These are phyloP conservation scores for Stegana nigrithorax DNA, from an alignment of 2,888 invertebrate genomes.

Conservation along the genomic window DNA sequence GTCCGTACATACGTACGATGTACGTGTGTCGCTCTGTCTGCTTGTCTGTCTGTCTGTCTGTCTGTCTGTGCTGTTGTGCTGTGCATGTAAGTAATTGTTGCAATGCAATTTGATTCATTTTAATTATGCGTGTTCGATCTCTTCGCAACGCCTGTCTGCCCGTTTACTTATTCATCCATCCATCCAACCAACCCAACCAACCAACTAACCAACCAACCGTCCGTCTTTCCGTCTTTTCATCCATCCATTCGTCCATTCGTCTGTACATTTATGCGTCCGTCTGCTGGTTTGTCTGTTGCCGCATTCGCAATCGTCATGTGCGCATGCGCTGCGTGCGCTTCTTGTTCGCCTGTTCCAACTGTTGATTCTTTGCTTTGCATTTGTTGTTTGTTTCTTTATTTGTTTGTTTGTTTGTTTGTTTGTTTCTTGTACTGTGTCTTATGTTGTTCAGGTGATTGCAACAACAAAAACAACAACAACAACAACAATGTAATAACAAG, in stretches of 20 bases:
- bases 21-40: background rate
- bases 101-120: slow-evolving; percentile 39
- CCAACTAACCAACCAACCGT: no score
- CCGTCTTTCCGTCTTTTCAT: background rate
- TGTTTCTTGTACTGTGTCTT: no score
- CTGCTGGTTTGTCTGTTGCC: background rate
- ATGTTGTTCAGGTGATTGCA: slow-evolving; percentile 27
- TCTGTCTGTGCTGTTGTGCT: background rate
- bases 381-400: background rate
- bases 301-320: background rate
- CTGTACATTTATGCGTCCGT: no score
- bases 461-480: slow-evolving; percentile 18
- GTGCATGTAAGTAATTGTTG: slow-evolving; percentile 24
- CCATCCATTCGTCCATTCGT: no score
- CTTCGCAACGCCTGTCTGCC: background rate
- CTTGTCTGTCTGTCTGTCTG: no score
- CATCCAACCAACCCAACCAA: no score
- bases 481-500: slow-evolving; percentile 2
- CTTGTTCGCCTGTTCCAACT: background rate
- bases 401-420: background rate
- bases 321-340: background rate
- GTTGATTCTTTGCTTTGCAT: background rate
- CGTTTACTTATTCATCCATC: background rate
- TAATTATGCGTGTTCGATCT: slow-evolving; percentile 41
- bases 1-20: background rate